These are phyloP conservation scores for Tolmerus cingulatus DNA, from an alignment of 2,888 invertebrate genomes.

Conservation along the genomic window DNA sequence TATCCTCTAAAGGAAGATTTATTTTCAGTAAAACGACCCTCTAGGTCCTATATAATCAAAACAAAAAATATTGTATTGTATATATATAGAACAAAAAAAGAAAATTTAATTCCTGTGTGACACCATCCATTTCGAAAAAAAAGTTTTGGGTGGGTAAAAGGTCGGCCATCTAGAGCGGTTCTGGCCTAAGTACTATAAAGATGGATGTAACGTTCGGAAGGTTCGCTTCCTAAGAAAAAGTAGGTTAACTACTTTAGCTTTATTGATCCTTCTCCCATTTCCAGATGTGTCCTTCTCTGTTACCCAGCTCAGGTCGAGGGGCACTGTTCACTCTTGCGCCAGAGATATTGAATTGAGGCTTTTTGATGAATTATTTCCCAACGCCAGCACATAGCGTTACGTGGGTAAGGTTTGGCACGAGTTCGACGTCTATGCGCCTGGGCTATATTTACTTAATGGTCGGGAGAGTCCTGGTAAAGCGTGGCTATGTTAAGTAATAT, in stretches of 20 bases:
- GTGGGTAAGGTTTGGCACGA: slow-evolving; percentile 27
- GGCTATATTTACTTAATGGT: not conserved
- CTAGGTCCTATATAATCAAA: slow-evolving; percentile 2
- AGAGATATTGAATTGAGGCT: slow-evolving; percentile 38
- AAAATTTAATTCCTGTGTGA: slow-evolving; percentile 1
- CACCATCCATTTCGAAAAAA: not conserved
- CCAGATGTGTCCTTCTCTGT: slow-evolving; percentile 21
- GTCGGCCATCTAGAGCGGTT: not conserved
- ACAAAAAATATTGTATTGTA: not conserved
- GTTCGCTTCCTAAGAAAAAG: slow-evolving; percentile 42
- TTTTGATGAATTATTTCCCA: slow-evolving; percentile 38
- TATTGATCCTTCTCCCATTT: slow-evolving; percentile 44
- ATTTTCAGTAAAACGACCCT: not conserved
- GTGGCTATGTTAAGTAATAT: slow-evolving; percentile 15
- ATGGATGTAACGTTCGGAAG: slow-evolving; percentile 34
- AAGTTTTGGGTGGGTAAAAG: not conserved
- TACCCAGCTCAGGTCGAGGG: not conserved
- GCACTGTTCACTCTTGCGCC: slow-evolving; percentile 18
- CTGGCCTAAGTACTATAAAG: slow-evolving; percentile 42
- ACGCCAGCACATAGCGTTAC: slow-evolving; percentile 7
- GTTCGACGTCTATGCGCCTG: not conserved
- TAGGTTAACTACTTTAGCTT: slow-evolving; percentile 48
- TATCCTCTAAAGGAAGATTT: not conserved
- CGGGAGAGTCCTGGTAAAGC: not conserved
- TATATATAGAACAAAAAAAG: not conserved